phyloP scores from a whole-genome alignment of 2,113 vertebrate genomes.

The Chlamydotis undulata region DNA sequence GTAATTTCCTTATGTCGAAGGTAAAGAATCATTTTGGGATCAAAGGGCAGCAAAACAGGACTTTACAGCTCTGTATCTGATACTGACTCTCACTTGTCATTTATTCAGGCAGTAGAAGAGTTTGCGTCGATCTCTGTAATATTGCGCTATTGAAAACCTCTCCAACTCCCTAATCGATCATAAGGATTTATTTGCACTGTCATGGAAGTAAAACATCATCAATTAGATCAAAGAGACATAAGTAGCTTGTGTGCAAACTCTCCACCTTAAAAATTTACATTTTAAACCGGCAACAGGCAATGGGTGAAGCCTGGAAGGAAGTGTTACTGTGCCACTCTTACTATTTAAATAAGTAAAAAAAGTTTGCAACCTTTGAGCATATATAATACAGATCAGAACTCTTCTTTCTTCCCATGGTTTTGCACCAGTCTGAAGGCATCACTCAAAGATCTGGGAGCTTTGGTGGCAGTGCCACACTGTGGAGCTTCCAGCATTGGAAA shows the following conservation, averaged over 20 bases:
- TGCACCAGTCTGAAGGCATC: background rate
- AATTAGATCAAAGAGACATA: background rate
- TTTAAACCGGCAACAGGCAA: background rate
- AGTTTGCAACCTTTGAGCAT: background rate
- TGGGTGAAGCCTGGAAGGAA: background rate
- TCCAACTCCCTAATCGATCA: background rate
- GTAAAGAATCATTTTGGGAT: background rate
- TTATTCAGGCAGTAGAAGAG: background rate
- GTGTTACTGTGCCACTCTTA: background rate
- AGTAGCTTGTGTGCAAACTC: background rate
- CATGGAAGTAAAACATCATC: background rate
- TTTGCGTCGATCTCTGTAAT: background rate
- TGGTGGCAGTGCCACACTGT: background rate
- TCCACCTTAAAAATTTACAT: background rate
- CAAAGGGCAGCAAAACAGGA: background rate
- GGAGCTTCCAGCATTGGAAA: background rate
- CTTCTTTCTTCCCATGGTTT: background rate
- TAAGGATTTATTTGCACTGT: background rate
- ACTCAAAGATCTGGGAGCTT: background rate
- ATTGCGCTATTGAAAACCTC: background rate
- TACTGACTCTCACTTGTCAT: background rate
- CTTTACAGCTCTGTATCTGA: background rate
- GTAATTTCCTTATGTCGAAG: background rate
- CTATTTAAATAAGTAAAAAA: background rate
- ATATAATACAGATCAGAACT: background rate